These are phyloP conservation scores for Sebastes schlegelii DNA, from an alignment of 2,113 vertebrate species.

Conservation along the genomic window DNA sequence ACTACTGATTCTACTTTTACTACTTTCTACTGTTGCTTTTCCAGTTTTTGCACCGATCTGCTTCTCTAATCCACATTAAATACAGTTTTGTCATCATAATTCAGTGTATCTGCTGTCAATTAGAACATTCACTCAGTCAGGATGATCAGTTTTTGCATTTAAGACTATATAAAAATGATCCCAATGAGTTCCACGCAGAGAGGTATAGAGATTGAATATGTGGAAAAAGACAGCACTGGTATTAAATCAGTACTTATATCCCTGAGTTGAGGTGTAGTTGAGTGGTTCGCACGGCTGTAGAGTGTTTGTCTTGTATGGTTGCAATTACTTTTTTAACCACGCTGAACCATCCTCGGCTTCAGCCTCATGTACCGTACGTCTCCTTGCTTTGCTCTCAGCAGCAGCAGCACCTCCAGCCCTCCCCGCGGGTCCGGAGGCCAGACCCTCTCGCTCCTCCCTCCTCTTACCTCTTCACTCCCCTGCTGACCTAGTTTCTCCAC, in stretches of 20 bases:
- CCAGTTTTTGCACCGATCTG: too few species aligned
- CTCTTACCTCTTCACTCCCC: background rate
- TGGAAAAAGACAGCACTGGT: background rate
- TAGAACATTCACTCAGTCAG: background rate
- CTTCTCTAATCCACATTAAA: background rate
- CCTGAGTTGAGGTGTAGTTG: background rate
- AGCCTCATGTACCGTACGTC: background rate
- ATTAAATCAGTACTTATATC: background rate
- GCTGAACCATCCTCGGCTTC: background rate
- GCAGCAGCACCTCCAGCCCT: background rate
- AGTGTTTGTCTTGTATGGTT: background rate
- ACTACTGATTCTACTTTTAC: background rate
- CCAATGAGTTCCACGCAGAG: too few species aligned
- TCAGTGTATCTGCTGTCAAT: background rate
- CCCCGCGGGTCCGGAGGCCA: slow-evolving; percentile 8
- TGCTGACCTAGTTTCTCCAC: slow-evolving; percentile 64
- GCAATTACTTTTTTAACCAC: background rate
- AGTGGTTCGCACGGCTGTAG: background rate
- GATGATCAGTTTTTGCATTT: background rate
- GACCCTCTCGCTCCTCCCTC: slow-evolving; percentile 2
- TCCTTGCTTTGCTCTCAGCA: slow-evolving; percentile 26
- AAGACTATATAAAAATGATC: too few species aligned
- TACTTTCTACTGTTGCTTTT: too few species aligned
- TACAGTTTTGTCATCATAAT: background rate
- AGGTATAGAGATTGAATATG: too few species aligned